Percentiles rank a stretch among this genome's conserved stretches.
phyloP scores from a whole-genome alignment of 64 coral and sea anemone species.

The Trachythela sp. region DNA sequence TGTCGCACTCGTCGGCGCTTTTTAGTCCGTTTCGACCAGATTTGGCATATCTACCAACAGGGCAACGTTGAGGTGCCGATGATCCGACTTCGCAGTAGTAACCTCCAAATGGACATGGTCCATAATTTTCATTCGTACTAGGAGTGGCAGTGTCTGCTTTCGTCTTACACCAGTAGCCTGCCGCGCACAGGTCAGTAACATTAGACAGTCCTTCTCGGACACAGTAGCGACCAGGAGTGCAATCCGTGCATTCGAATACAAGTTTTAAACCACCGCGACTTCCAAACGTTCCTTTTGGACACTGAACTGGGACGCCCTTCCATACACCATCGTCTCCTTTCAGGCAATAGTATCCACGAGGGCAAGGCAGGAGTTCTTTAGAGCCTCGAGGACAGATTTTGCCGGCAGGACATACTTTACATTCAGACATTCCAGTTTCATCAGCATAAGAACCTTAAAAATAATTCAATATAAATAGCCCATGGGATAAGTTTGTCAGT shows the following conservation, averaged over 20 bases:
- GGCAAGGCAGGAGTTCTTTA: constrained; percentile 54
- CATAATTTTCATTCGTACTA: constrained; percentile 47
- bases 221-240: constrained; percentile 78
- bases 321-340: constrained; percentile 11
- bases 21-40: constrained; percentile 42
- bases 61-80: constrained; percentile 40
- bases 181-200: constrained; percentile 59
- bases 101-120: constrained; percentile 75
- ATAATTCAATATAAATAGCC: not conserved
- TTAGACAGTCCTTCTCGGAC: constrained; percentile 43
- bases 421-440: constrained; percentile 56
- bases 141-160: constrained; percentile 56
- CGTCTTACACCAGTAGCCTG: constrained; percentile 74
- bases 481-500: not conserved
- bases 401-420: constrained; percentile 60
- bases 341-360: constrained; percentile 57
- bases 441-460: constrained; percentile 69
- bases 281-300: constrained; percentile 80
- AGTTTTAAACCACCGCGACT: constrained; percentile 53
- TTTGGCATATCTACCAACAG: constrained; percentile 71
- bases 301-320: constrained; percentile 61
- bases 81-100: constrained; percentile 66
- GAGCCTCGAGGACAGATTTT: constrained; percentile 58
- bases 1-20: constrained; percentile 48
- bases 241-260: constrained; percentile 63